Evolutionary conservation across 2,888 invertebrate species (phyloP), one percentile per base, ranked within the genome.

Genomic region (Volucella inanis): DNA sequence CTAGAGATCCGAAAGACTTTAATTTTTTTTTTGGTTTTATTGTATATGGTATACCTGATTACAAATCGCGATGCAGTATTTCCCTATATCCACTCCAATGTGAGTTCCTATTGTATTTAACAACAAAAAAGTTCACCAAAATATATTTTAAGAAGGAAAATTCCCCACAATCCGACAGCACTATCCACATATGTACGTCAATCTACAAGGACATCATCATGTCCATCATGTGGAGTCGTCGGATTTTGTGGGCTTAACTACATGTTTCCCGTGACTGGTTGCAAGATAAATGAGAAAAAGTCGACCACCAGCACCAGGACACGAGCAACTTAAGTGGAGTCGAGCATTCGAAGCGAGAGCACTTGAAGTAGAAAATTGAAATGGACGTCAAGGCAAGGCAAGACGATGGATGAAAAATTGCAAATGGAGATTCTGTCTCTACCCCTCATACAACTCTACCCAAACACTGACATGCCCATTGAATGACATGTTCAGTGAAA

Each of bases 221-320:
- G 80, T 80, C 80, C 68, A 55, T 74, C 74, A 74, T 74, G 65
- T 62, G 62, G 52, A 57, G 54, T 43, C 31, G 31, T 31, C 52
- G 67, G 67, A 67, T 79, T 80, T 74, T 80, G 74, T 74, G 74
- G 74, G 74, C 74, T 74, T 80, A 62, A 74, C 67, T 67, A 61
- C 80, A 74, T 49, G 80, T 67, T 74, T 68, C 54, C 65, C 59
- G 72, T 79, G 65, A 52, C 59, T 59, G 59, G 65, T 18, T 79
- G 54, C 62, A 80, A 68, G 72, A 74, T 68, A 61, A 41, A 72
- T 72, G 72, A 54, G 71, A 55, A 50, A 72, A 68, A 68, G 31
- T 72, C 45, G 38, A 50, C 57, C 12, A 15, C 57, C 11, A 15
- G 15, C 39, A 47, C 9, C 39, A 39, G 12, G 38, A 41, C 18